Conservation (phyloP, 2,888 invertebrate species). For the Acanthopleura granulata region DNA sequence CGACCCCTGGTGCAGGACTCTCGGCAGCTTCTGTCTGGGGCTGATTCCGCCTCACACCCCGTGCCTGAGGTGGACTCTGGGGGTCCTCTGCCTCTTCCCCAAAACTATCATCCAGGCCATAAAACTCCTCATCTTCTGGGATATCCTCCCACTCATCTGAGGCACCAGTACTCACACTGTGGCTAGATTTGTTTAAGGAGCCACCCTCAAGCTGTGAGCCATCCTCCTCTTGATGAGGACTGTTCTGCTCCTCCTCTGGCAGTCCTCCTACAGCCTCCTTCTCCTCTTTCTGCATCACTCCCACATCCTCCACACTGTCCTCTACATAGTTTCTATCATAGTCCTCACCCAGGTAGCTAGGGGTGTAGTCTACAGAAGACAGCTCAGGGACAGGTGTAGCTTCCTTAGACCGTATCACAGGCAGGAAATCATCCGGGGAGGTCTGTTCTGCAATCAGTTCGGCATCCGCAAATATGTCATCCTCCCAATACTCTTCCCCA, state of each 20-base stretch:
- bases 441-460: neutral
- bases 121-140: slow-evolving; percentile 15
- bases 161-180: slow-evolving; percentile 7
- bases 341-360: neutral
- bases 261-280: neutral
- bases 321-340: neutral
- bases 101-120: slow-evolving; percentile 3
- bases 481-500: slow-evolving; percentile 14
- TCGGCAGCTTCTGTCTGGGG: neutral
- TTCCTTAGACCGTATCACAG: neutral
- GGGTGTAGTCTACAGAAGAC: neutral
- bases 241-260: neutral
- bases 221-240: neutral
- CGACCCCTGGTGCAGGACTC: neutral
- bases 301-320: neutral
- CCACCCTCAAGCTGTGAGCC: neutral
- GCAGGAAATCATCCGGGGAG: neutral
- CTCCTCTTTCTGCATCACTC: neutral
- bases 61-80: neutral
- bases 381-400: slow-evolving; percentile 5
- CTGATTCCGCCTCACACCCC: neutral
- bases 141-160: slow-evolving; percentile 18
- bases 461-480: slow-evolving; percentile 15
- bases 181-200: neutral
- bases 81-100: neutral